These are phyloP conservation scores for Pithys albifrons DNA, from an alignment of 2,113 vertebrate genomes.

Conservation along the genomic window DNA sequence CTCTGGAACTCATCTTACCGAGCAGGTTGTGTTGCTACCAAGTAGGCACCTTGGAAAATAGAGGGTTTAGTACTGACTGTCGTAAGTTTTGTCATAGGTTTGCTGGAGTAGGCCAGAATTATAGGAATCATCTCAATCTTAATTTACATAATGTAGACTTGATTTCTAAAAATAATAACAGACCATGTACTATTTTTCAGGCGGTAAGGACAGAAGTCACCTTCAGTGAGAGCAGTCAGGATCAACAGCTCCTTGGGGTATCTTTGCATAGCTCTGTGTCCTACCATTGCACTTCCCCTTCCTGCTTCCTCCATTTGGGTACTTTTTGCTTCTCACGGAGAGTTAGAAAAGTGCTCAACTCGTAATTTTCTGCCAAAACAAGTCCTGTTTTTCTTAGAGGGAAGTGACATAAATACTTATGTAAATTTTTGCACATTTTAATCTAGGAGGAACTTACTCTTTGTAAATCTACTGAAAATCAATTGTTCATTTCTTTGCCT, in stretches of 20 bases:
- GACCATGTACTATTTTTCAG: not conserved
- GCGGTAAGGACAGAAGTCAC: not conserved
- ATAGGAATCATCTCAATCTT: rapidly evolving
- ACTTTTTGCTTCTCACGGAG: not conserved
- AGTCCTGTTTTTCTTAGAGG: not conserved
- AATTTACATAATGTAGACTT: not conserved
- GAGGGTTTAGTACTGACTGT: not conserved
- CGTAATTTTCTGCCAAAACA: not conserved
- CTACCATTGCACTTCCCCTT: not conserved
- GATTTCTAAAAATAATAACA: not conserved
- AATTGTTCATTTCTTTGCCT: not conserved
- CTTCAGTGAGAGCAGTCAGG: not conserved
- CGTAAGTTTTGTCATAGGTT: not conserved
- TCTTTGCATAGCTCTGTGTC: not conserved
- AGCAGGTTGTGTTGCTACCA: not conserved
- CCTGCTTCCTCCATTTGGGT: not conserved
- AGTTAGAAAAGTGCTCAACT: not conserved
- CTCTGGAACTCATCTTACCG: not conserved
- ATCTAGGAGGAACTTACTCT: not conserved
- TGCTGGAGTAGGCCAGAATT: not conserved
- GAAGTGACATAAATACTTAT: not conserved
- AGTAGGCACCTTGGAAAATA: not conserved
- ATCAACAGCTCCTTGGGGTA: not conserved
- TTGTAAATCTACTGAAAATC: not conserved
- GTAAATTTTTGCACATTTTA: not conserved